Percentiles rank a stretch among this genome's conserved stretches.
Evolutionary conservation across 2,797 vertebrate species (phyloP).

Genomic region (Pampus argenteus): DNA sequence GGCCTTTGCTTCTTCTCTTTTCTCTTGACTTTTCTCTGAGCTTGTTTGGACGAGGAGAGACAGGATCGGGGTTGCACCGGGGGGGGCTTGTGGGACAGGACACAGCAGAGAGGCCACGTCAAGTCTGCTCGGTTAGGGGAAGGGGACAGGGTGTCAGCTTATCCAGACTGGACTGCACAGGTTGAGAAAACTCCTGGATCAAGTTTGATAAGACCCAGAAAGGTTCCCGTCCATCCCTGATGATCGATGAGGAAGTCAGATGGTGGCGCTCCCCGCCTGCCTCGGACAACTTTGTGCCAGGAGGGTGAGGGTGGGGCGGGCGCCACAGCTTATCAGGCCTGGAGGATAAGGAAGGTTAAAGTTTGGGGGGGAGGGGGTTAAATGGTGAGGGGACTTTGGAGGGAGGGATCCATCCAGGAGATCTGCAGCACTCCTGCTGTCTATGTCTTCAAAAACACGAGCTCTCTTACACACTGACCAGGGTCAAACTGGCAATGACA

Average conservation of each 20-base stretch:
- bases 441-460: conserved; percentile 30
- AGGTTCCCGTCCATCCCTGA: conserved; percentile 81
- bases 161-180: conserved; percentile 86
- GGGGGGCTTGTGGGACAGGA: conserved; percentile 43
- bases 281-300: neutral
- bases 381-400: conserved; percentile 26
- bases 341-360: conserved; percentile 60
- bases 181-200: conserved; percentile 77
- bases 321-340: conserved; percentile 84
- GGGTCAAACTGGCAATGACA: conserved; percentile 36
- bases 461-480: conserved; percentile 25
- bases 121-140: conserved; percentile 34
- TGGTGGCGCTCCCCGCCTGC: conserved; percentile 68
- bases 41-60: conserved; percentile 45
- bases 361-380: neutral
- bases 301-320: conserved; percentile 47
- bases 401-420: conserved; percentile 38
- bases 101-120: conserved; percentile 47
- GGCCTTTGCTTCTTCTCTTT: conserved; percentile 52
- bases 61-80: conserved; percentile 41
- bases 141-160: conserved; percentile 71
- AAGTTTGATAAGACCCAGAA: conserved; percentile 69
- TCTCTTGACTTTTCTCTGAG: conserved; percentile 56
- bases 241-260: conserved; percentile 79
- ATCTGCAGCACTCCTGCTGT: conserved; percentile 40